These are phyloP conservation scores for Eilema depressum DNA, from an alignment of 2,888 invertebrate species.

Conservation along the genomic window DNA sequence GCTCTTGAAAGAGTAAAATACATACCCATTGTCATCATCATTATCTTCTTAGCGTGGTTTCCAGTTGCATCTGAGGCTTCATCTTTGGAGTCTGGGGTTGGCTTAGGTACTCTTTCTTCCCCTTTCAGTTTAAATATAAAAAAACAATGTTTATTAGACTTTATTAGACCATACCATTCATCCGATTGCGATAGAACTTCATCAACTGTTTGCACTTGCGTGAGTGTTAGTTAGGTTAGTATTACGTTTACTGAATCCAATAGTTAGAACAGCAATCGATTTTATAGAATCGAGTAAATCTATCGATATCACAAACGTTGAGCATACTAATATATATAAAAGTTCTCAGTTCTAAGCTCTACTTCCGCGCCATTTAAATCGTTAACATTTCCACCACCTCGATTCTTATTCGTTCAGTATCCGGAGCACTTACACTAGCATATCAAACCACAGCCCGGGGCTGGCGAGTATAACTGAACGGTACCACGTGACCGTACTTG, in stretches of 20 bases:
- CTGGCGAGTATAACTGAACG: slow-evolving; percentile 71
- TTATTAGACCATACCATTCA: no score
- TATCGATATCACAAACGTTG: neutral
- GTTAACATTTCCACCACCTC: slow-evolving; percentile 22
- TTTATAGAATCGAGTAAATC: neutral
- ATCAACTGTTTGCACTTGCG: neutral
- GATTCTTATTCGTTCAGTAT: slow-evolving; percentile 39
- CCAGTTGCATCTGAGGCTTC: no score
- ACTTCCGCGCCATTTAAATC: slow-evolving; percentile 12
- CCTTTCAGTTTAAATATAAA: no score
- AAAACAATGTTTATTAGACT: no score
- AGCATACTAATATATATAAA: no score
- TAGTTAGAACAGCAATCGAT: neutral
- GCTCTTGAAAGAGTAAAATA: no score
- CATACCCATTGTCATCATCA: no score
- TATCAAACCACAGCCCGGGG: slow-evolving; percentile 61
- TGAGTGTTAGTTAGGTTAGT: neutral
- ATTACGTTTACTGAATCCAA: neutral
- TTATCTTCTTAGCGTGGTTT: no score
- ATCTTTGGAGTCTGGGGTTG: no score
- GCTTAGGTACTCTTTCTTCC: no score
- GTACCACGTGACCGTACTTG: slow-evolving; percentile 68
- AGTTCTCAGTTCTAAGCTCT: neutral
- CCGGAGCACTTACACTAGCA: slow-evolving; percentile 46
- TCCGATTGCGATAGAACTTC: no score